A percentile compares a stretch with the other conserved stretches of the same genome.
Conservation (phyloP, 2,797 vertebrate genomes). For the Sebastolobus alascanus region DNA sequence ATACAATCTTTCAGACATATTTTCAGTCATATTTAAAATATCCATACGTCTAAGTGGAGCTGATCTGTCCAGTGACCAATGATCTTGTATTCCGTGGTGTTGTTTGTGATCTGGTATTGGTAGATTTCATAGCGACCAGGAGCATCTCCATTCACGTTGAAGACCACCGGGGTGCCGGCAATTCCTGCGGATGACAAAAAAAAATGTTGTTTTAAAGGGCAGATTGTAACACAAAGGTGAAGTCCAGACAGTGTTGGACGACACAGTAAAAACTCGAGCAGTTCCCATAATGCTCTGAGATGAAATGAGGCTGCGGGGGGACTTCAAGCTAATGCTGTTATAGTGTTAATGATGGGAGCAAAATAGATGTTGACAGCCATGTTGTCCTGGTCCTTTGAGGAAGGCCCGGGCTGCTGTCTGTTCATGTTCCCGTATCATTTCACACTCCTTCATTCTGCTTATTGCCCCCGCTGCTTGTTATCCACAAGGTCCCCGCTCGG, state of each 20-base stretch:
- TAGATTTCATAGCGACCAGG: constrained; percentile 97
- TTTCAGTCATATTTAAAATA: not conserved
- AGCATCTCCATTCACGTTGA: constrained; percentile 95
- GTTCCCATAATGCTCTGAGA: constrained; percentile 30
- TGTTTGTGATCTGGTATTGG: constrained; percentile 94
- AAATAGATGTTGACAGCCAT: constrained; percentile 75
- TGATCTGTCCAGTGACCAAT: constrained; percentile 95
- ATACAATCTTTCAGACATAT: not conserved
- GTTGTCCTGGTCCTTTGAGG: constrained; percentile 70
- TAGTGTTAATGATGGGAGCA: constrained; percentile 62
- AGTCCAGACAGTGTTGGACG: not conserved
- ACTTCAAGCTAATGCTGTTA: constrained; percentile 37
- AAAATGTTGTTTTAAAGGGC: not conserved
- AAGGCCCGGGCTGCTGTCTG: constrained; percentile 72
- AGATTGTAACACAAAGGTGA: not conserved
- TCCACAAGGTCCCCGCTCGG: constrained; percentile 59
- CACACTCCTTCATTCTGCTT: constrained; percentile 76
- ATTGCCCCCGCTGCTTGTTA: constrained; percentile 71
- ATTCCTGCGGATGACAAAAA: constrained; percentile 85
- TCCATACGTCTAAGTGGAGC: constrained; percentile 90
- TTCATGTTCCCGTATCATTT: constrained; percentile 75
- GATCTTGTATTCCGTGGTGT: constrained; percentile 91
- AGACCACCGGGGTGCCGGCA: constrained; percentile 93
- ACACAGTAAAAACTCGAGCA: constrained; percentile 4
- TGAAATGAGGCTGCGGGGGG: constrained; percentile 47